A percentile compares a stretch with the other conserved stretches of the same genome.
These are phyloP conservation scores for Pelochelys cantorii DNA, from an alignment of 2,797 vertebrate genomes.

Conservation along the genomic window DNA sequence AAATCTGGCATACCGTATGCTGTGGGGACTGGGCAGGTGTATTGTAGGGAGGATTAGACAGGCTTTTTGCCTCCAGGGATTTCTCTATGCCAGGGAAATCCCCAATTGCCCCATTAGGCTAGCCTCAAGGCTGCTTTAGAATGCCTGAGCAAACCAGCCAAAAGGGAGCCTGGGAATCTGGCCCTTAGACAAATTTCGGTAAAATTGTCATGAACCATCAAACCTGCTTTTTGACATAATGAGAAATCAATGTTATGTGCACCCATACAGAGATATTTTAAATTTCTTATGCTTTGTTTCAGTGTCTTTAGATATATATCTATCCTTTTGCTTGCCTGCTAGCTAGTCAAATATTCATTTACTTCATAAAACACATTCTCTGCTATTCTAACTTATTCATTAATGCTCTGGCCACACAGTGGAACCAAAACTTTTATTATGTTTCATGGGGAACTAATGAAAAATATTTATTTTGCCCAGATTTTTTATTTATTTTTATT, in stretches of 20 bases:
- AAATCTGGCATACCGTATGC: neutral
- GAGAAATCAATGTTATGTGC: neutral
- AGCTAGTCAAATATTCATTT: neutral
- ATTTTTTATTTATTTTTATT: slow-evolving; percentile 16
- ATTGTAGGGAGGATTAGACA: neutral
- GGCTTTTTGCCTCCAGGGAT: neutral
- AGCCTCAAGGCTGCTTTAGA: neutral
- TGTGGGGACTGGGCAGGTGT: neutral
- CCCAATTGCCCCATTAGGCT: neutral
- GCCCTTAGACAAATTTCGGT: neutral
- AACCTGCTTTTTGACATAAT: neutral
- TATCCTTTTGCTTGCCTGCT: neutral
- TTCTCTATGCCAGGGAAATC: neutral
- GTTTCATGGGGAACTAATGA: slow-evolving; percentile 61
- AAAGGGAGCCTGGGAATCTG: neutral
- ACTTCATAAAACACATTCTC: neutral
- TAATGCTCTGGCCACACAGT: slow-evolving; percentile 20
- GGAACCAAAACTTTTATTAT: slow-evolving; percentile 45
- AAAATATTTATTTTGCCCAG: slow-evolving; percentile 16
- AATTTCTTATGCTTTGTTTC: neutral
- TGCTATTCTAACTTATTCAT: slow-evolving; percentile 27
- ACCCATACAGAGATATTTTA: neutral
- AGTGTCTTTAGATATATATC: neutral
- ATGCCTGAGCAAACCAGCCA: neutral
- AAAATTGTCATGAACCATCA: neutral